Conservation (phyloP, 2,113 vertebrate species). For the Anser brachyrhynchus region DNA sequence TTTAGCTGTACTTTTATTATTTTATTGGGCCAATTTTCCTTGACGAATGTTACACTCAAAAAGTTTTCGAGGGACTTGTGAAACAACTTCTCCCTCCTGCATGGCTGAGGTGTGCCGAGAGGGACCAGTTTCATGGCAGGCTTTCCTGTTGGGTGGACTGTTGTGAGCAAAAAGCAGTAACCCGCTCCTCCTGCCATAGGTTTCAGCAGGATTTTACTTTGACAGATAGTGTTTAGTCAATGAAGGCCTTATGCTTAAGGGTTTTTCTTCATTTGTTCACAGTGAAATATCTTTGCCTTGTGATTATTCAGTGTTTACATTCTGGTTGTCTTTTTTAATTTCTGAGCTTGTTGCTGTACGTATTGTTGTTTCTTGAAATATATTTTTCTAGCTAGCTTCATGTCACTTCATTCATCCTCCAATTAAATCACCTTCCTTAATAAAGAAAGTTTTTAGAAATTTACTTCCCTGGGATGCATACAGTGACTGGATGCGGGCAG, state of each 20-base stretch:
- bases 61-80: slow-evolving; percentile 54
- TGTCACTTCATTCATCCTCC: neutral
- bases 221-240: neutral
- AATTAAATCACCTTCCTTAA: neutral
- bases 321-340: neutral
- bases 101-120: neutral
- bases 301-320: slow-evolving; percentile 17
- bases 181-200: neutral
- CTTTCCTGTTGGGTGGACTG: neutral
- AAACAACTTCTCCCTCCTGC: neutral
- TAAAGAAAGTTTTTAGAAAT: neutral
- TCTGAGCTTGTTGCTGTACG: neutral
- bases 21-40: neutral
- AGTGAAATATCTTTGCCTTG: slow-evolving; percentile 42
- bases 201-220: slow-evolving; percentile 2
- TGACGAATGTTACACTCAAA: neutral
- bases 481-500: neutral
- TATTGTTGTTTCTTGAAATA: neutral
- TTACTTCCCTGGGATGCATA: neutral
- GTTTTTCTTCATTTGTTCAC: slow-evolving; percentile 1
- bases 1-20: neutral
- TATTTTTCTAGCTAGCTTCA: neutral
- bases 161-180: neutral
- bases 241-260: slow-evolving; percentile 2
- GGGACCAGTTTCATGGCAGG: neutral